A percentile compares a stretch with the other conserved stretches of the same genome.
Conservation (phyloP, 2,113 vertebrate genomes). For the Mormyrus iriodes region DNA sequence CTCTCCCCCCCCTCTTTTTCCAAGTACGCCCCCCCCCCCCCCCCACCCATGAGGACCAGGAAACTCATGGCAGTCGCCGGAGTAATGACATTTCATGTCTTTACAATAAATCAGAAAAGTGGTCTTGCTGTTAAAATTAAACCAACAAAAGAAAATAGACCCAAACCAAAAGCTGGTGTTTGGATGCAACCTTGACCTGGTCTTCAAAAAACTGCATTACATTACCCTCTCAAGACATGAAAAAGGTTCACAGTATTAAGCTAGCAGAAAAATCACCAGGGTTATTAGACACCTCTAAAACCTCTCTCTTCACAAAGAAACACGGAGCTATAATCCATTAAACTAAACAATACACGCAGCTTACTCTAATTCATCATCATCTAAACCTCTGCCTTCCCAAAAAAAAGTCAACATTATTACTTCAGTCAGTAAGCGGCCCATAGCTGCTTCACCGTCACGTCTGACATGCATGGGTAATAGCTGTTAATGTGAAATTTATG, state of each 20-base stretch:
- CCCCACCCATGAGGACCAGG: neutral
- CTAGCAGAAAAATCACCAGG: neutral
- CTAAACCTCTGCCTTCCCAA: neutral
- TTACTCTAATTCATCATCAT: neutral
- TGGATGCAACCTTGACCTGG: neutral
- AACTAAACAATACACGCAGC: neutral
- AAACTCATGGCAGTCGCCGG: neutral
- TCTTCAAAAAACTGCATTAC: neutral
- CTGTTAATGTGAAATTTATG: neutral
- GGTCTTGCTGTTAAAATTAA: neutral
- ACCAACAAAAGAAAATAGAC: neutral
- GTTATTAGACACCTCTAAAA: neutral
- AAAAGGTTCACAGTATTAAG: neutral
- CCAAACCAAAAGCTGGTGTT: neutral
- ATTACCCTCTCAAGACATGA: neutral
- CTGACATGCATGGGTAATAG: neutral
- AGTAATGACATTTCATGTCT: neutral
- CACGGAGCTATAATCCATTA: slow-evolving; percentile 1
- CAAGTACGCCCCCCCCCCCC: too few relatives aligned
- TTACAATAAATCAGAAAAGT: neutral
- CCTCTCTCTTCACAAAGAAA: neutral
- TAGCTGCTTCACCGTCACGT: neutral
- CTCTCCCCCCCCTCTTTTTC: too few relatives aligned
- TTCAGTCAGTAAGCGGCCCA: neutral
- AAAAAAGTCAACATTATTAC: neutral